phyloP scores from a whole-genome alignment of 2,888 invertebrate genomes.

The Silvanus unidentatus region DNA sequence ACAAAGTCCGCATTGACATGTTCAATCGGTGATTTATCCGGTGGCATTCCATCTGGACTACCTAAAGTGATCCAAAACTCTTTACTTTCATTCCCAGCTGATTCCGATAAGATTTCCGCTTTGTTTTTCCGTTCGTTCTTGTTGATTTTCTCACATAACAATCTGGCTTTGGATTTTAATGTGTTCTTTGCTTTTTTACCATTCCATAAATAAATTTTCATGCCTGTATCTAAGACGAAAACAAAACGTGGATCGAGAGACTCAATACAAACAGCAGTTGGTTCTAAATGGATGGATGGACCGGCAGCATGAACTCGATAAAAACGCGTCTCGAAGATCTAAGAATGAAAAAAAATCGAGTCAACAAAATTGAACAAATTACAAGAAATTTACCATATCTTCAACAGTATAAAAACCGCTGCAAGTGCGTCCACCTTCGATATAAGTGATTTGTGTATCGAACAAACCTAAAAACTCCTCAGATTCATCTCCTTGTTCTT shows the following conservation, averaged over 20 bases:
- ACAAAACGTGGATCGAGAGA: constrained; percentile 89
- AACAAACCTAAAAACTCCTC: constrained; percentile 93
- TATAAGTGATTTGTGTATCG: constrained; percentile 84
- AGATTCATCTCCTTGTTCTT: constrained; percentile 95
- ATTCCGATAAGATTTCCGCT: constrained; percentile 80
- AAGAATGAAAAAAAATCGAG: constrained; percentile 15
- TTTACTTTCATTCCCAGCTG: constrained; percentile 72
- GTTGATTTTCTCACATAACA: constrained; percentile 97
- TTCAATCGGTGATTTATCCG: constrained; percentile 47
- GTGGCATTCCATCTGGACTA: not conserved
- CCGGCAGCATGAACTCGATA: constrained; percentile 89
- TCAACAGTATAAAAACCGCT: constrained; percentile 97
- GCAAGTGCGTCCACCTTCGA: constrained; percentile 95
- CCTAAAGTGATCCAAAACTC: constrained; percentile 80
- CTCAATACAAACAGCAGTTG: constrained; percentile 63
- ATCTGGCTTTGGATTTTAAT: constrained; percentile 76
- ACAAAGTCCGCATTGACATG: constrained; percentile 64
- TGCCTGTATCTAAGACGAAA: constrained; percentile 84
- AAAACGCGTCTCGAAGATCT: constrained; percentile 77
- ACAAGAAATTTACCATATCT: constrained; percentile 58
- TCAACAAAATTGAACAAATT: not conserved
- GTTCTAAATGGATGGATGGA: constrained; percentile 80
- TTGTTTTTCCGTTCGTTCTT: constrained; percentile 96
- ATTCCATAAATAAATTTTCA: constrained; percentile 85
- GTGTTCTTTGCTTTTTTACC: constrained; percentile 84